These are phyloP conservation scores for Podarcis muralis DNA, from an alignment of 2,113 vertebrate genomes.

Conservation along the genomic window DNA sequence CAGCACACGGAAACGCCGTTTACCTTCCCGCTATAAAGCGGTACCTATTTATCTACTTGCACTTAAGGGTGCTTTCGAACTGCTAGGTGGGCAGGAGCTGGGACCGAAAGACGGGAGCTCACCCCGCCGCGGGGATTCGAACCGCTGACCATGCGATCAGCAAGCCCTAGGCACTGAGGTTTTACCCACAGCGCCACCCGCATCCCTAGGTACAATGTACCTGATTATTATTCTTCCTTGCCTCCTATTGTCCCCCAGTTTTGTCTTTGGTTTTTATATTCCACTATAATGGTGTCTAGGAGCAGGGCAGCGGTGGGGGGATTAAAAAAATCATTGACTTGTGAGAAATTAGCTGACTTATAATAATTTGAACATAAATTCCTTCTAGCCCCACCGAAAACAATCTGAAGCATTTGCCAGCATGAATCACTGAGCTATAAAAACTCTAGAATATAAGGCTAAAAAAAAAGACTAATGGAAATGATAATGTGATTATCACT, in stretches of 20 bases:
- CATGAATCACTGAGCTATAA: slow-evolving; percentile 66
- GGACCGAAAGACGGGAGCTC: no score
- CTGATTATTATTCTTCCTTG: background rate
- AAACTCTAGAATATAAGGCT: slow-evolving; percentile 42
- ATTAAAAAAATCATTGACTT: slow-evolving; percentile 38
- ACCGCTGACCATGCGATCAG: no score
- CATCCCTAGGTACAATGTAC: no score
- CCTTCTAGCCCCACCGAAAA: slow-evolving; percentile 26
- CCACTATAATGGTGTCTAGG: background rate
- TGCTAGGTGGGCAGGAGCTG: no score
- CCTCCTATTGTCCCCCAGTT: background rate
- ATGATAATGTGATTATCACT: slow-evolving; percentile 70
- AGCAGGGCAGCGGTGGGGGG: background rate
- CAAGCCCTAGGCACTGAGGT: no score
- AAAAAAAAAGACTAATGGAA: slow-evolving; percentile 48
- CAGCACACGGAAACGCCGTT: no score
- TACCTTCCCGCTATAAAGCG: no score
- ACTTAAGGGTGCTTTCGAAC: no score
- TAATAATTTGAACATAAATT: slow-evolving; percentile 60
- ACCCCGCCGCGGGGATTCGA: no score
- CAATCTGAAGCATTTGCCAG: slow-evolving; percentile 32
- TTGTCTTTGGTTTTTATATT: background rate
- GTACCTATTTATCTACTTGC: no score
- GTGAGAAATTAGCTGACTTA: slow-evolving; percentile 54
- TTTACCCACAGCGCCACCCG: no score